phyloP scores from a whole-genome alignment of 2,113 vertebrate genomes.

The Notarius lentiginosus region DNA sequence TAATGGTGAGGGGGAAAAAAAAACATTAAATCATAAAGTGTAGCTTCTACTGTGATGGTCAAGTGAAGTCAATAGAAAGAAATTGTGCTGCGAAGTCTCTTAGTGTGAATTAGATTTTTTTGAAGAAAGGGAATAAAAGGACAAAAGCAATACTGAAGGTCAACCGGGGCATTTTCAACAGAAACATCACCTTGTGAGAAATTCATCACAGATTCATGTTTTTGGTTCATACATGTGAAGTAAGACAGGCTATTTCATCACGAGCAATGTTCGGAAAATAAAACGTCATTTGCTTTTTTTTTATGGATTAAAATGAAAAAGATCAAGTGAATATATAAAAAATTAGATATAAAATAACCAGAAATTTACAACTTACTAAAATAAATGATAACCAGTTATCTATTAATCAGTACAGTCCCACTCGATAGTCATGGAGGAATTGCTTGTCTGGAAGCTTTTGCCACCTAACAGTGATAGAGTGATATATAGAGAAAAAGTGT shows the following conservation, averaged over 20 bases:
- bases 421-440: background rate
- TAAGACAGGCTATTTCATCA: no score
- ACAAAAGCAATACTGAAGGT: background rate
- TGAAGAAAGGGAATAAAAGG: background rate
- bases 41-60: background rate
- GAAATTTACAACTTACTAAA: background rate
- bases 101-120: background rate
- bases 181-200: background rate
- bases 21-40: background rate
- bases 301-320: background rate
- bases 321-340: background rate
- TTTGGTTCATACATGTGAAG: background rate
- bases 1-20: background rate
- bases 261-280: no score
- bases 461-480: background rate
- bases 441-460: background rate
- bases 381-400: background rate
- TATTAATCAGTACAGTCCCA: background rate
- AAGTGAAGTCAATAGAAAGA: background rate
- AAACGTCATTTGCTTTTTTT: no score
- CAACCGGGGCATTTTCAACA: background rate
- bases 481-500: no score
- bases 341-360: background rate
- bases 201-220: background rate
- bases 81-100: constrained; percentile 10